Evolutionary conservation across 2,797 vertebrate genomes (phyloP).

Genomic region (Otolemur crassicaudatus): DNA sequence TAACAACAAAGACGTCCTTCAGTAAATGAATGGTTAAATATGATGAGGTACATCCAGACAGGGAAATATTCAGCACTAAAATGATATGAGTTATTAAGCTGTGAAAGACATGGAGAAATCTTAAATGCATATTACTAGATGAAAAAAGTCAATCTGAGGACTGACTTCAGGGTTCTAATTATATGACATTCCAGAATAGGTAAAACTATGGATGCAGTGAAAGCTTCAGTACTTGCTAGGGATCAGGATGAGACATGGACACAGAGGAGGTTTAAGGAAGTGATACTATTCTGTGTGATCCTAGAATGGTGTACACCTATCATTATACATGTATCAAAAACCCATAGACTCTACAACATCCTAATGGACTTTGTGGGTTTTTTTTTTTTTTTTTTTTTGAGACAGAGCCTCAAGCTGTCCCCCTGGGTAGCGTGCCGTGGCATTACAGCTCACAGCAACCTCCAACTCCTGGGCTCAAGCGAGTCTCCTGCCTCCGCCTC

Average conservation of each 20-base stretch:
- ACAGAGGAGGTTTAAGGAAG: not conserved
- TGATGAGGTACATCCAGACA: not conserved
- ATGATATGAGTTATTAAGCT: not conserved
- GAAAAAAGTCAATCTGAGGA: not conserved
- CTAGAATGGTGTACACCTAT: not conserved
- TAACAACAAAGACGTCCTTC: not conserved
- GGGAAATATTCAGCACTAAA: not conserved
- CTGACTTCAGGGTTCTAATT: not conserved
- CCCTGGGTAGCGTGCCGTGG: too few species aligned
- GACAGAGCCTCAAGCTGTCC: too few species aligned
- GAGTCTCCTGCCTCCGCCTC: too few species aligned
- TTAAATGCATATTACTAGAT: not conserved
- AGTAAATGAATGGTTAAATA: not conserved
- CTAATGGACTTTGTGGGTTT: not conserved
- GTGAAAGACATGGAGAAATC: not conserved
- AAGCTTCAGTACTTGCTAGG: not conserved
- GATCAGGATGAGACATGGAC: not conserved
- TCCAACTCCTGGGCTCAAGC: too few species aligned
- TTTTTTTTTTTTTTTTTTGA: too few species aligned
- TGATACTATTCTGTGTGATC: not conserved
- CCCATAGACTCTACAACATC: not conserved
- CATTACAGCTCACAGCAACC: too few species aligned
- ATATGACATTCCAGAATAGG: not conserved
- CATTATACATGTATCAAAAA: not conserved
- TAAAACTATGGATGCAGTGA: not conserved